These are phyloP conservation scores for Fabriciana adippe DNA, from an alignment of 2,888 invertebrate genomes.

Conservation along the genomic window DNA sequence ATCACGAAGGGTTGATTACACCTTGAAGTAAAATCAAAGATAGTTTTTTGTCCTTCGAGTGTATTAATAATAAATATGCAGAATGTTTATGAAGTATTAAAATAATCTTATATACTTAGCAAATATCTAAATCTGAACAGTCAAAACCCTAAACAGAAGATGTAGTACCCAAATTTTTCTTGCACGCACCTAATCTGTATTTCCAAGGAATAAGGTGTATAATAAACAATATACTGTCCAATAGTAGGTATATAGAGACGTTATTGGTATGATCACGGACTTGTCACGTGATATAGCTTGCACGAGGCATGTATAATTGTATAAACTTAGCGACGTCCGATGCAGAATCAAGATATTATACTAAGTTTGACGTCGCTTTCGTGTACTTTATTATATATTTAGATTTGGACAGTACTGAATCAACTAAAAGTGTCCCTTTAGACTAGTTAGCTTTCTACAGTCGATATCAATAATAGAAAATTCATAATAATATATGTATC, in stretches of 20 bases:
- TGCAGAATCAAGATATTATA: constrained; percentile 48
- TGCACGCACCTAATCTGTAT: constrained; percentile 15
- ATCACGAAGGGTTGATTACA: too few species aligned
- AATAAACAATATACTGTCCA: constrained; percentile 23
- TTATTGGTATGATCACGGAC: constrained; percentile 74
- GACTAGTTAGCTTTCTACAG: too few species aligned
- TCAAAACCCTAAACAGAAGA: constrained; percentile 39
- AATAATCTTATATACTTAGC: not conserved
- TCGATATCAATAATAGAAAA: too few species aligned
- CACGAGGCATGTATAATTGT: constrained; percentile 57
- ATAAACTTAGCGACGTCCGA: constrained; percentile 66
- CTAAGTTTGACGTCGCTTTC: constrained; percentile 14
- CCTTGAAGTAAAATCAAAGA: too few species aligned
- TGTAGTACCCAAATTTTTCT: constrained; percentile 15
- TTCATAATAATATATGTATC: not conserved
- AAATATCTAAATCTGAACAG: constrained; percentile 39
- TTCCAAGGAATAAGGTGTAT: constrained; percentile 22
- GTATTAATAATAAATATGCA: too few species aligned
- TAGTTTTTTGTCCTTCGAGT: too few species aligned
- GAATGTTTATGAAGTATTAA: too few species aligned
- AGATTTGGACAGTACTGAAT: too few species aligned
- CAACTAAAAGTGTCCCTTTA: too few species aligned
- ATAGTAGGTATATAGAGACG: constrained; percentile 29
- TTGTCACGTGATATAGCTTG: constrained; percentile 64
- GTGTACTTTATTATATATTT: not conserved